Base-by-base conservation (phyloP, 1,140 invertebrate species). In the Drosophila leontia region DNA sequence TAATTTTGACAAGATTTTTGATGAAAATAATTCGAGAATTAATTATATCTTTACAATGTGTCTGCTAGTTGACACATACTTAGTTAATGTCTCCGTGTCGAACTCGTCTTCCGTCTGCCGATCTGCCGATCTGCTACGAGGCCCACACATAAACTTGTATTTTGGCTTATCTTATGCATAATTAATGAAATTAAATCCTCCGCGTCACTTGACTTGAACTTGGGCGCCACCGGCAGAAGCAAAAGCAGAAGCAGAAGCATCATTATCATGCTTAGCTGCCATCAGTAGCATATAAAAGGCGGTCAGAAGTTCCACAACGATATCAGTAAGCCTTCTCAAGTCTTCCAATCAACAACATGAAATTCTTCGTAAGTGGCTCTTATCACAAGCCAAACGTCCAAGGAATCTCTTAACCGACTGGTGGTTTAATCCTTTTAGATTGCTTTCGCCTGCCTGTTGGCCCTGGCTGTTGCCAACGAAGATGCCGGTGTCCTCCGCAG, bases 311-410 rank as follows among this genome's bases (percentile, higher is more conserved):
- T 61, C 17, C 41, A 44, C 17, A 65, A 37, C 35, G 23, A 65
- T 74, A 88, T 88, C 84, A 88, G 85, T 84, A 44, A 81, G 74
- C 74, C 84, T 78, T 60, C 56, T 63, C 44, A 59, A 84, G 80
- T 81, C 84, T 84, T 61, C 56, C 55, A 78, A 71, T n/a, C 58
- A 80, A 78, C 84, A 88, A 42, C 57, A 92, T 92, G 91, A 92
- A 92, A 71, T 80, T 88, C 72, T 57, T 92, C 59, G 91, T 92
- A 53, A 92, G 91, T 92, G 39, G 11, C 32, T 29, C 34, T 39
- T 19, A 59, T 42, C 48, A 17, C 5, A 13, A 8, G 60, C 37
- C 11, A 1, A 47, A n/a, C 9, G 39, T n/a, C 35, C n/a, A 47
- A 17, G 15, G n/a, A 32, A 51, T 45, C 34, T 23, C 23, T 4